These are phyloP conservation scores for Aphelinus atriplicis DNA, from an alignment of 1,140 invertebrate genomes.

Conservation along the genomic window DNA sequence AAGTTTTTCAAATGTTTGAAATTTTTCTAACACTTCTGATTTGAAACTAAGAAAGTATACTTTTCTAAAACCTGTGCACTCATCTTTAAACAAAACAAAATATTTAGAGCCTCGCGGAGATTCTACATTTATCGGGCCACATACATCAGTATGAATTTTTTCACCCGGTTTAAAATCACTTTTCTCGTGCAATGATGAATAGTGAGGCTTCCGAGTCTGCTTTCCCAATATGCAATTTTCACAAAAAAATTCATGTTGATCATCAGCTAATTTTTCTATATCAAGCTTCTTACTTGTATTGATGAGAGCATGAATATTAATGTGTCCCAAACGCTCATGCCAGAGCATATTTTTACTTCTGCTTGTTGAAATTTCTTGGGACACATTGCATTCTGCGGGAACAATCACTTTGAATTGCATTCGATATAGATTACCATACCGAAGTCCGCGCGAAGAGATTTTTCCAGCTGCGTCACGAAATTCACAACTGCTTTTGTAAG, in stretches of 20 bases:
- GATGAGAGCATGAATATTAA: neutral
- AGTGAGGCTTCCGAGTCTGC: neutral
- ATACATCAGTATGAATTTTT: conserved; percentile 8
- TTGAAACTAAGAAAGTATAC: conserved; percentile 54
- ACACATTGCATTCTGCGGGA: conserved; percentile 1
- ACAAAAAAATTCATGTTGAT: neutral
- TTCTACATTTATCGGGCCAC: conserved; percentile 11
- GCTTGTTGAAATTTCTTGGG: neutral
- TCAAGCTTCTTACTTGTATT: neutral
- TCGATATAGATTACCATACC: conserved; percentile 26
- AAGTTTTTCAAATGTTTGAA: conserved; percentile 48
- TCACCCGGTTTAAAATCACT: neutral
- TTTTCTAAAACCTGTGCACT: conserved; percentile 48
- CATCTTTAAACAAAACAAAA: conserved; percentile 51
- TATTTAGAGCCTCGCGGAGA: neutral
- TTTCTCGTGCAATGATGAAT: neutral
- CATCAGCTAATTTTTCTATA: neutral
- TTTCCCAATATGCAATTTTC: neutral
- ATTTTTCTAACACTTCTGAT: conserved; percentile 52
- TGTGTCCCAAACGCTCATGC: conserved; percentile 20
- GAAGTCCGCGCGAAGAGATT: neutral
- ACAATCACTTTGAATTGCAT: conserved; percentile 28
- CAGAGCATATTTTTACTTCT: conserved; percentile 25
- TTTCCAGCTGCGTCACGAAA: conserved; percentile 16
- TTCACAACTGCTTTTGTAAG: neutral